Evolutionary conservation across 1,140 invertebrate genomes (phyloP), one percentile per base, ranked within the genome.

Genomic region (Anadara kagoshimensis): DNA sequence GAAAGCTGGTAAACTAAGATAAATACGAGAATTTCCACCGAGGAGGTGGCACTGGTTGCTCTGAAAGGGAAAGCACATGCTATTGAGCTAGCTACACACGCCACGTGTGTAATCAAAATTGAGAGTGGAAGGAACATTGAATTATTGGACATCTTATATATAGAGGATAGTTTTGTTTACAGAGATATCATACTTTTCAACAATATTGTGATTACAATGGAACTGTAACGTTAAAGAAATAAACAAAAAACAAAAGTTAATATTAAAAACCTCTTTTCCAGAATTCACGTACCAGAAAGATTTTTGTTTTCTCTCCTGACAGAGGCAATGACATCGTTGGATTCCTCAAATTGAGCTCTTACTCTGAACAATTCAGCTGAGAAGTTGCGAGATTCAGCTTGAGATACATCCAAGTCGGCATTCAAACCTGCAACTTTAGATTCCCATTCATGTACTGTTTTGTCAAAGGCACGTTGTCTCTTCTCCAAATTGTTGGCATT

Each of bases 381-480:
- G 92, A 98, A 98, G 92, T 98, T 98, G 89, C 98, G 94, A 93
- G 96, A 97, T 91, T 99, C 98, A 91, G 98, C 98, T 90, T 99
- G 98, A 87, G 96, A 97, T 83, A 95, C 96, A 90, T 99, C 98
- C 64, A 99, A 92, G 91, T 99, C 98, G 81, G 95, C 94, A 78
- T 96, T 95, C 76, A 99, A 93, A 89, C 99, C 97, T 85, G 98
- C 97, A 86, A 97, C 96, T 92, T 99, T 99, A 90, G 97, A 94
- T 91, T 99, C 98, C 98, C 98, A 99, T 94, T 99, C 98, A 78
- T 96, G 94, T 89, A 99, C 96, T 90, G 98, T 97, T 91, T 98
- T 99, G 93, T 99, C 98, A 92, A 99, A 99, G 80, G 95, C 95
- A 92, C 99, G 98, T 91, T 99, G 97, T 92, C 98, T 99, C 95